Evolutionary conservation across 2,888 invertebrate genomes (phyloP).

Genomic region (Nasonovia ribisnigri): DNA sequence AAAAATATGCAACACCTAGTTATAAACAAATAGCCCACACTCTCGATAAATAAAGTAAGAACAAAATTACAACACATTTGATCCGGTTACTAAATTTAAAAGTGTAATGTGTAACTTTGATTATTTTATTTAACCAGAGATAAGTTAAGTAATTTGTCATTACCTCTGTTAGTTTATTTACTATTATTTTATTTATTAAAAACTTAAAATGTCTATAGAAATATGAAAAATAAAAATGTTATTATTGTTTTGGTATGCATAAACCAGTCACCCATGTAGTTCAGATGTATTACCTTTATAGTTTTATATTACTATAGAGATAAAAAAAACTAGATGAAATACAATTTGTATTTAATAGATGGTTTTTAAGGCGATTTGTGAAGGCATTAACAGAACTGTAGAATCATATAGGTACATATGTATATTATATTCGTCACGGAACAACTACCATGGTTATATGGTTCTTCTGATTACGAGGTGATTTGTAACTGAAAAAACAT

Average conservation of each 20-base stretch:
- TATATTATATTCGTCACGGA: constrained; percentile 37
- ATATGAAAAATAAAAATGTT: background rate
- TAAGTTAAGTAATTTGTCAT: background rate
- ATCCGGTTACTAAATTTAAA: background rate
- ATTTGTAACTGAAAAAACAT: constrained; percentile 32
- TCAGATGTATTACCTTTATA: too few relatives aligned
- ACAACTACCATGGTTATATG: constrained; percentile 39
- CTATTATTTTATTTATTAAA: background rate
- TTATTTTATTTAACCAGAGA: background rate
- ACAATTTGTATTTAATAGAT: constrained; percentile 4
- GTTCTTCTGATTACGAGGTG: constrained; percentile 40
- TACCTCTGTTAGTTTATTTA: background rate
- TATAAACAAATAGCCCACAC: background rate
- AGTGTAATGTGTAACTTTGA: background rate
- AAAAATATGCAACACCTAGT: background rate
- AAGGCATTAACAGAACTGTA: constrained; percentile 2
- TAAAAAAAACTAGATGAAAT: background rate
- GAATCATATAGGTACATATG: background rate
- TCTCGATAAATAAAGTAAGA: background rate
- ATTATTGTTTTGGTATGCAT: background rate
- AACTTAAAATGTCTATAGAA: background rate
- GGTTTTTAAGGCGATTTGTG: background rate
- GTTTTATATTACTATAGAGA: background rate
- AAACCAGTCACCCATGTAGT: too few relatives aligned
- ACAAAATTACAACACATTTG: background rate